Conservation (phyloP, 2,113 vertebrate genomes). For the Pterocles orientalis region DNA sequence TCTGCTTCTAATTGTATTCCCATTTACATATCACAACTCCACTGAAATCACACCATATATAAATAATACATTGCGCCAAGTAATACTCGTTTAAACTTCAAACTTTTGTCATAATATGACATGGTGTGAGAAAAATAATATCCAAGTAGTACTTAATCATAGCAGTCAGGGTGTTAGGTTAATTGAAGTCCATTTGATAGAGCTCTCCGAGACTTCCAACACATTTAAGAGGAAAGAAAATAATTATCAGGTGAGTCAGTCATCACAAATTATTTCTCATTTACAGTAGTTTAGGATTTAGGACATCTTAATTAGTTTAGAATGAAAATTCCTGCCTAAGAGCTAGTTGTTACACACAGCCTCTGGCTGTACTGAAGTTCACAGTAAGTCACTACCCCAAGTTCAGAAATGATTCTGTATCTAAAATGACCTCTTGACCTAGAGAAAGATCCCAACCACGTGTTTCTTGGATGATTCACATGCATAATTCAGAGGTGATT, state of each 20-base stretch:
- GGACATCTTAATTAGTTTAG: slow-evolving; percentile 10
- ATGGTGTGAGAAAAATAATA: not conserved
- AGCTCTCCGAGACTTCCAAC: not conserved
- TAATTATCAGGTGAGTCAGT: slow-evolving; percentile 12
- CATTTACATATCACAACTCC: not conserved
- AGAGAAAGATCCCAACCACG: not conserved
- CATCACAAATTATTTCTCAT: slow-evolving; percentile 35
- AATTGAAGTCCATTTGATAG: not conserved
- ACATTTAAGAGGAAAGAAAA: not conserved
- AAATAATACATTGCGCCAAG: not conserved
- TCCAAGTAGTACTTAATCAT: not conserved
- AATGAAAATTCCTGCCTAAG: slow-evolving; percentile 17
- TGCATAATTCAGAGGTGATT: slow-evolving; percentile 57
- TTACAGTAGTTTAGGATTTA: slow-evolving; percentile 5
- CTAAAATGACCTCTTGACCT: slow-evolving; percentile 46
- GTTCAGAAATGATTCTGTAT: slow-evolving; percentile 18
- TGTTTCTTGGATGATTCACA: slow-evolving; percentile 44
- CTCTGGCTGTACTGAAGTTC: slow-evolving; percentile 11
- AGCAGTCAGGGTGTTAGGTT: not conserved
- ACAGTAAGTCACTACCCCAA: not conserved
- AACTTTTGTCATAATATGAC: not conserved
- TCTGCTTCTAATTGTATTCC: not conserved
- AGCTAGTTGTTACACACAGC: not conserved
- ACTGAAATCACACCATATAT: not conserved
- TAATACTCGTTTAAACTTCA: not conserved